Base-by-base conservation (phyloP, 2,797 vertebrate species). In the Liparis tanakae region DNA sequence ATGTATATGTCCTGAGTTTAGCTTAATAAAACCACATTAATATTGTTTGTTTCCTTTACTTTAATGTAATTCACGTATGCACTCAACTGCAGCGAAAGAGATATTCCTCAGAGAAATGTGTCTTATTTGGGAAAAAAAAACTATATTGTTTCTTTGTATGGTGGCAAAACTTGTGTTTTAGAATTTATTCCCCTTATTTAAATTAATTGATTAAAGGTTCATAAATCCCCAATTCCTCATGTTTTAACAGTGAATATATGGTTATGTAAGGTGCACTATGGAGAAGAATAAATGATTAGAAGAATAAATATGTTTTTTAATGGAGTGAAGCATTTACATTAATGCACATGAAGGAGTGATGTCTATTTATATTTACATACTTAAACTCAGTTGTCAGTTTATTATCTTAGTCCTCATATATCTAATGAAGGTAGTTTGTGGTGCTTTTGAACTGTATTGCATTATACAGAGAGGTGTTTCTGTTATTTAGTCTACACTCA, bases 21-120 rank as follows among this genome's bases (percentile, higher is more conserved):
- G 67, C 57, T 67, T 33, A 5, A 41, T 63, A 69, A 53, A 25
- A 48, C 0, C 0, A 0, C 34, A 57, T 68, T 53, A 20, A 37
- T 55, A 25, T 50, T 48, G 30, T 66, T 62, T 67, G 22, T 43
- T 10, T 61, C 30, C 51, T 12, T 20, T 14, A 34, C 50, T 67
- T 63, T 76, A 44, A 62, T 54, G 17, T 36, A 37, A 18, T 59
- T 63, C 5, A 65, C 9, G 10, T 36, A 15, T 44, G 41, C 58
- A 59, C 20, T 58, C 13, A 34, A 44, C 25, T 51, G 41, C 2
- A 41, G 20, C 12, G 43, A 67, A 25, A 37, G 0, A 41, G 2
- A 25, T 30, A 8, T 25, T 25, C 15, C 13, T 66, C 7, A 14
- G 9, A 46, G 5, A 55, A 55, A 71, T 41, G 33, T 17, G 43